Evolutionary conservation across 2,113 vertebrate species (phyloP), one percentile per base, ranked within the genome.

Genomic region (Salvelinus alpinus): DNA sequence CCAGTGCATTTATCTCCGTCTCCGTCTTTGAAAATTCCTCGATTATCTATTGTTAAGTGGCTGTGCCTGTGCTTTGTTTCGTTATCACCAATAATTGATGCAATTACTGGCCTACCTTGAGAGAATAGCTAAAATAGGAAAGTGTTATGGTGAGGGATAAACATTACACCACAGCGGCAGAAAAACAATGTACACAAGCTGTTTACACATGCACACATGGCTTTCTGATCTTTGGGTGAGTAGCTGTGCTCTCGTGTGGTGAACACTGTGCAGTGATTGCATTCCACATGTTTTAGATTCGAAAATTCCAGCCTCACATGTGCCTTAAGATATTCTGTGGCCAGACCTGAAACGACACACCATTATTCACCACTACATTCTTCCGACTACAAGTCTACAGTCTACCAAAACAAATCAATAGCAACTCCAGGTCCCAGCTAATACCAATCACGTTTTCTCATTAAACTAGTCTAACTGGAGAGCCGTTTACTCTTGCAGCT

Each of bases 341-440:
- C 44, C 60, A 70, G 9, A 75, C 76, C 48, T 62, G 72, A 65
- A 60, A 77, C 20, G 48, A 24, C 72, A 59, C 60, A n/a, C 29
- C 0, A 34, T 78, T 77, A 57, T 64, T 72, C 47, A 66, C 65
- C 75, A 67, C 65, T 59, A 75, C 57, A 76, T 57, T 59, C 75
- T 22, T 78, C 69, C 76, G 75, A 76, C 16, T 72, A 72, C 75
- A 44, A 74, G 69, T 81, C 74, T 18, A 59, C 73, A 78, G 25
- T 72, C 25, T 74, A 62, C 16, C 64, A 34, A 2, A 85, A 84
- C 81, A 75, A 86, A 85, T 85, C 81, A 75, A 85, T 82, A 82
- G 11, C 57, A 75, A 79, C 71, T 70, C 13, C 44, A 74, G 60
- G 59, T 75, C 76, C 69, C 72, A 70, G 74, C 59, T 82, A 2